Percentiles rank a stretch among this genome's conserved stretches.
Evolutionary conservation across 2,797 vertebrate genomes (phyloP).

Genomic region (Enteromius paludinosus): DNA sequence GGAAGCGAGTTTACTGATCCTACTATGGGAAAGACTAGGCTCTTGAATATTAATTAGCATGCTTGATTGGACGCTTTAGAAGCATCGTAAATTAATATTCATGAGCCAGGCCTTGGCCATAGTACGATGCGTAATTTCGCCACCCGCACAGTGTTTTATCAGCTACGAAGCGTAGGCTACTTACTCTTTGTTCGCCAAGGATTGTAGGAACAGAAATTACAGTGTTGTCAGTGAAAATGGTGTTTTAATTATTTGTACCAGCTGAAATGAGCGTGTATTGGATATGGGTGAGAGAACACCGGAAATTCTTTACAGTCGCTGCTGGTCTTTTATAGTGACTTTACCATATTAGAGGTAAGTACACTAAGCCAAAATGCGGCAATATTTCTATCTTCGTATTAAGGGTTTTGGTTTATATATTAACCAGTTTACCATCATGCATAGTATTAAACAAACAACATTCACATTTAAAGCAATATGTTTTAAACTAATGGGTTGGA

Average conservation of each 20-base stretch:
- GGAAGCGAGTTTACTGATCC: constrained; percentile 64
- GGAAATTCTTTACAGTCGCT: constrained; percentile 73
- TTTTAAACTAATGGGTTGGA: neutral
- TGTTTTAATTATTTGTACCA: constrained; percentile 55
- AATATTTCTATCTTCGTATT: neutral
- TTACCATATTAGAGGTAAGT: constrained; percentile 54
- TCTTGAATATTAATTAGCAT: neutral
- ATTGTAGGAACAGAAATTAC: neutral
- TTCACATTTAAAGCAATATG: neutral
- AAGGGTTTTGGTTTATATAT: neutral
- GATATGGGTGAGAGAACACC: constrained; percentile 67
- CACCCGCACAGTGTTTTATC: constrained; percentile 13
- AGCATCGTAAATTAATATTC: constrained; percentile 2
- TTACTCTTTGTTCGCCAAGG: constrained; percentile 27
- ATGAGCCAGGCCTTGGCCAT: neutral
- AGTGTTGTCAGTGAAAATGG: constrained; percentile 14
- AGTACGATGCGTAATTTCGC: neutral
- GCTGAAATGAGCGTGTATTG: constrained; percentile 54
- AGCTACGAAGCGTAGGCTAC: neutral
- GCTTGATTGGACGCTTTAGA: neutral
- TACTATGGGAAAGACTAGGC: constrained; percentile 39
- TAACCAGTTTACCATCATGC: neutral
- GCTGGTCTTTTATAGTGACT: constrained; percentile 75
- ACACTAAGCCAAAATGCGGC: neutral
- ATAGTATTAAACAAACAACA: neutral